Evolutionary conservation across 2,113 vertebrate species (phyloP).

Genomic region (Platysternon megacephalum): DNA sequence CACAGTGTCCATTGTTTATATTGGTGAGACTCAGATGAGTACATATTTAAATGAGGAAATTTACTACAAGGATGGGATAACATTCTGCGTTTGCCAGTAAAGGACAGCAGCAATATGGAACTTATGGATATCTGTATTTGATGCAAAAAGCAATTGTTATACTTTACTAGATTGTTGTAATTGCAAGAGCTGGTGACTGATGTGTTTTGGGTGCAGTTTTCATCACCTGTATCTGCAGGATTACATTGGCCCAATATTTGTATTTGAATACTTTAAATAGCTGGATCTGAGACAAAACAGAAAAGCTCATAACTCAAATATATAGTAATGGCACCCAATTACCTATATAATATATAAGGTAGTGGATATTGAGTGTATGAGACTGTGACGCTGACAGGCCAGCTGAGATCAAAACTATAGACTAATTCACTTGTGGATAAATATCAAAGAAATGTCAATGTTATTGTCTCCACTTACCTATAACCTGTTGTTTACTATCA

Average conservation of each 20-base stretch:
- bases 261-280: not conserved
- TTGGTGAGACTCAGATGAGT: not conserved
- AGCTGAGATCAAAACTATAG: too few species aligned
- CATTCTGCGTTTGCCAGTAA: not conserved
- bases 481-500: too few species aligned
- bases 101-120: not conserved
- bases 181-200: not conserved
- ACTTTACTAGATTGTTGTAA: not conserved
- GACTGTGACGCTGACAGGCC: not conserved
- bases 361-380: not conserved
- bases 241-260: not conserved
- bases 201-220: not conserved
- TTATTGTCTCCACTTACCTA: too few species aligned
- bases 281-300: not conserved
- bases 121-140: slow-evolving; percentile 17
- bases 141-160: not conserved
- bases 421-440: too few species aligned
- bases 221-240: not conserved
- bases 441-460: too few species aligned
- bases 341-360: not conserved
- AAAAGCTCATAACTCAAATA: not conserved
- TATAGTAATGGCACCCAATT: not conserved
- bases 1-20: not conserved
- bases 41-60: slow-evolving; percentile 18
- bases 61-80: not conserved